Evolutionary conservation across 2,797 vertebrate genomes (phyloP).

Genomic region (Sebastes minor): DNA sequence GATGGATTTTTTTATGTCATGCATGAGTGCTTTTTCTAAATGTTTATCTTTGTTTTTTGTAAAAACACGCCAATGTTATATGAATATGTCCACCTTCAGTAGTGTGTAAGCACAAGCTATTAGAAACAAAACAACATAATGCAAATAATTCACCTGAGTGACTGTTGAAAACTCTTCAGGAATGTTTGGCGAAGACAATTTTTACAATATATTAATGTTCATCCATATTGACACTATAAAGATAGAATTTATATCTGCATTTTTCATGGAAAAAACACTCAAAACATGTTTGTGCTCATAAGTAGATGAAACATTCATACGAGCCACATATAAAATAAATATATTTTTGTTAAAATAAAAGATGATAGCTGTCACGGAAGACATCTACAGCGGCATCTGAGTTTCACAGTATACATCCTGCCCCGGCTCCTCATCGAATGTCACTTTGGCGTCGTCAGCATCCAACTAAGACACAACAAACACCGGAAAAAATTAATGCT

Average conservation of each 20-base stretch:
- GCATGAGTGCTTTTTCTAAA: background rate
- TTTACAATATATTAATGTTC: background rate
- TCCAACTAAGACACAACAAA: conserved; percentile 86
- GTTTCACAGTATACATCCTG: conserved; percentile 91
- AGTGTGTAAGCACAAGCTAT: background rate
- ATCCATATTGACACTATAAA: background rate
- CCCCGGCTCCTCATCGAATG: conserved; percentile 90
- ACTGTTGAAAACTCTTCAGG: background rate
- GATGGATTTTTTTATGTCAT: background rate
- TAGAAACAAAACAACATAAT: background rate
- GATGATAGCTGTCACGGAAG: background rate
- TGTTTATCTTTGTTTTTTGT: background rate
- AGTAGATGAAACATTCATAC: conserved; percentile 20
- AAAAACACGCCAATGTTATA: background rate
- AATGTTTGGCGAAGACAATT: conserved; percentile 1
- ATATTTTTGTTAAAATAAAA: conserved; percentile 27
- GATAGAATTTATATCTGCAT: conserved; percentile 1
- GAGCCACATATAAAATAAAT: conserved; percentile 49
- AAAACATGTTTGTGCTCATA: conserved; percentile 23
- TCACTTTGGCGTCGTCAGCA: conserved; percentile 85
- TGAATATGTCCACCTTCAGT: background rate
- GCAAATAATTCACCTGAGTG: conserved; percentile 9
- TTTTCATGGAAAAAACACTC: conserved; percentile 2
- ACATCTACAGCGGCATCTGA: conserved; percentile 89
- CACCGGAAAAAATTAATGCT: background rate